These are phyloP conservation scores for Uropsilus gracilis DNA, from an alignment of 2,113 vertebrate genomes.

Conservation along the genomic window DNA sequence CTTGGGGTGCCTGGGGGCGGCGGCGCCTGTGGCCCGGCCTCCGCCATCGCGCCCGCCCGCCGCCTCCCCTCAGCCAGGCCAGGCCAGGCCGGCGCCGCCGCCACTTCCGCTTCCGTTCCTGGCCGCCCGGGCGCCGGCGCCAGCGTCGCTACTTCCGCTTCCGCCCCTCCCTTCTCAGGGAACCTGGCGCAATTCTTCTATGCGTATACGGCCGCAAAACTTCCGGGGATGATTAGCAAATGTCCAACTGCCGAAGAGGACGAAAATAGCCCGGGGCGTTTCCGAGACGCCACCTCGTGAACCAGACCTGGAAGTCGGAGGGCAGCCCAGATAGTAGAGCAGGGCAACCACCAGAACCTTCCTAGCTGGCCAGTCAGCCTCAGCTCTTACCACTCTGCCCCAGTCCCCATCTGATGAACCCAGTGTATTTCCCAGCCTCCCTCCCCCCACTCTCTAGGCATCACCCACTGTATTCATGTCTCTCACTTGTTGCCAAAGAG, in stretches of 20 bases:
- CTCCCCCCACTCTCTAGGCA: not conserved
- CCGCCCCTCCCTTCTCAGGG: slow-evolving; percentile 56
- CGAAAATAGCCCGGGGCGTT: slow-evolving; percentile 2
- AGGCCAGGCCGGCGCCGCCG: slow-evolving; percentile 80
- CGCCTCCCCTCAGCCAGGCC: slow-evolving; percentile 86
- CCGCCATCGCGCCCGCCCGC: slow-evolving; percentile 89
- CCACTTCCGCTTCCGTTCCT: slow-evolving; percentile 88
- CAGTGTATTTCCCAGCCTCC: not conserved
- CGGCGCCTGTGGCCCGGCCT: slow-evolving; percentile 89
- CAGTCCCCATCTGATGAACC: too few relatives aligned
- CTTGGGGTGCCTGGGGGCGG: slow-evolving; percentile 90
- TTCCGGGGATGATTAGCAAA: slow-evolving; percentile 68
- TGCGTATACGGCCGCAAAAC: slow-evolving; percentile 6
- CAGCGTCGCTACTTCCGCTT: slow-evolving; percentile 67
- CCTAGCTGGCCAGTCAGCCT: not conserved
- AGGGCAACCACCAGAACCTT: not conserved
- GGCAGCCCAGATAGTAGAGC: not conserved
- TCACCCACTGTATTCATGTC: not conserved
- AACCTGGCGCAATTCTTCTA: not conserved
- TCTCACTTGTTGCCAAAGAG: slow-evolving; percentile 37
- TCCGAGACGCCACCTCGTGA: too few relatives aligned
- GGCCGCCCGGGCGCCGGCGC: slow-evolving; percentile 74
- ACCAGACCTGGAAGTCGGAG: not conserved
- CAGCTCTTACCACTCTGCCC: not conserved
- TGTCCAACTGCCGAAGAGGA: not conserved